Conservation (phyloP, 1,140 invertebrate species). For the Amphibalanus amphitrite region DNA sequence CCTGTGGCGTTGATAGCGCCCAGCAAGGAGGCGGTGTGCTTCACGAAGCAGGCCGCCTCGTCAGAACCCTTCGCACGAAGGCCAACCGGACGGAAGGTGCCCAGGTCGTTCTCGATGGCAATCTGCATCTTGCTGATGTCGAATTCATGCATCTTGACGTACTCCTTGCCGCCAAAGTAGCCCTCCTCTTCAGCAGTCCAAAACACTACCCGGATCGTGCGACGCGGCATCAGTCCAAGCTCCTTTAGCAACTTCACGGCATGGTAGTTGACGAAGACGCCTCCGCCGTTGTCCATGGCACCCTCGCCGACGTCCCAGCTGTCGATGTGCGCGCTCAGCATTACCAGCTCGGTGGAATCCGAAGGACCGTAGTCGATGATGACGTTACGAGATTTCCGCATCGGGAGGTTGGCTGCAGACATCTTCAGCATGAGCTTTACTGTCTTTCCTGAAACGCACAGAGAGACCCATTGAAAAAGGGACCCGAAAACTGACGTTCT, state of each 20-base stretch:
- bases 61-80: slow-evolving; percentile 38
- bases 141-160: slow-evolving; percentile 40
- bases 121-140: slow-evolving; percentile 45
- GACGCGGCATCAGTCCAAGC: slow-evolving; percentile 43
- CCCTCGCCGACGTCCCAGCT: slow-evolving; percentile 79
- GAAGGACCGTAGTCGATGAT: slow-evolving; percentile 45
- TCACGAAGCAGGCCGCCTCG: slow-evolving; percentile 41
- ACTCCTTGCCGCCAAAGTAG: slow-evolving; percentile 42
- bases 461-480: too few species aligned
- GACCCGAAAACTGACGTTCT: too few species aligned
- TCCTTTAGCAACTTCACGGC: slow-evolving; percentile 47
- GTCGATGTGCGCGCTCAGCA: slow-evolving; percentile 70
- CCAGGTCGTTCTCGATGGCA: slow-evolving; percentile 63
- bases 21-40: slow-evolving; percentile 36
- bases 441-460: slow-evolving; percentile 26
- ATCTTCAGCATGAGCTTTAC: slow-evolving; percentile 37
- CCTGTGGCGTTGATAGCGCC: slow-evolving; percentile 19
- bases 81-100: slow-evolving; percentile 55
- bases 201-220: slow-evolving; percentile 56
- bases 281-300: slow-evolving; percentile 69
- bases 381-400: slow-evolving; percentile 46
- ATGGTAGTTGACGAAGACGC: slow-evolving; percentile 60
- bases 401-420: slow-evolving; percentile 32
- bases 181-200: slow-evolving; percentile 71
- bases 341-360: slow-evolving; percentile 44